Evolutionary conservation across 2,888 invertebrate species (phyloP).

Genomic region (Eudasyphora cyanicolor): DNA sequence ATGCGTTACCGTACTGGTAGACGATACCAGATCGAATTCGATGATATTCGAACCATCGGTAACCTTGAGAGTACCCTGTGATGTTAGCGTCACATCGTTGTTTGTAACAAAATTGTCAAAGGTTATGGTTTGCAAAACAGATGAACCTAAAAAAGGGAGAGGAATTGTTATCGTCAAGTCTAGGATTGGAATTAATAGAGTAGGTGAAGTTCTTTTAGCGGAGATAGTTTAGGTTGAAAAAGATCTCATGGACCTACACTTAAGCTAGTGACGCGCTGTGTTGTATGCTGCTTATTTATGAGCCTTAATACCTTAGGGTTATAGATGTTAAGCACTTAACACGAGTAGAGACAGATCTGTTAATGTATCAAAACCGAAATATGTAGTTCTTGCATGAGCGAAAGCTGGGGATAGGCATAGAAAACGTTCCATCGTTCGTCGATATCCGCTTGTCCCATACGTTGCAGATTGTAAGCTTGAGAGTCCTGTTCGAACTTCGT

Average conservation of each 20-base stretch:
- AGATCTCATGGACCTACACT: not conserved
- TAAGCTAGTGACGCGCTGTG: not conserved
- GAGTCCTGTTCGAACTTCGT: too few species aligned
- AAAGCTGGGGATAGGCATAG: too few species aligned
- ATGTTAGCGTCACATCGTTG: conserved; percentile 68
- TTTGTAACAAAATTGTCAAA: conserved; percentile 74
- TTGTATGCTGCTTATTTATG: too few species aligned
- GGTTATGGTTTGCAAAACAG: conserved; percentile 71
- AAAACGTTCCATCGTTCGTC: too few species aligned
- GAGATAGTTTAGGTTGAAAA: conserved; percentile 5
- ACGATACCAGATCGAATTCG: conserved; percentile 71
- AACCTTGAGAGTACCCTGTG: conserved; percentile 70
- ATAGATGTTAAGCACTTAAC: not conserved
- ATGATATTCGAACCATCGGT: conserved; percentile 68
- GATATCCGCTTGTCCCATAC: too few species aligned
- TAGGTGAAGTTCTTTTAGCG: not conserved
- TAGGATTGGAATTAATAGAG: too few species aligned
- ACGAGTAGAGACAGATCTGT: too few species aligned
- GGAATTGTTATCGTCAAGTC: too few species aligned
- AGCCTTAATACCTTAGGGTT: not conserved
- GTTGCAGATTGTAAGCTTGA: too few species aligned
- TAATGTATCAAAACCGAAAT: too few species aligned
- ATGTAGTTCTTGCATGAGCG: too few species aligned
- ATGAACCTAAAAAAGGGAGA: conserved; percentile 66
- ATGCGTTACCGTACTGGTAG: conserved; percentile 70